Percentiles rank a stretch among this genome's conserved stretches.
Conservation (phyloP, 2,888 invertebrate species). For the Ischnus inquisitorius region DNA sequence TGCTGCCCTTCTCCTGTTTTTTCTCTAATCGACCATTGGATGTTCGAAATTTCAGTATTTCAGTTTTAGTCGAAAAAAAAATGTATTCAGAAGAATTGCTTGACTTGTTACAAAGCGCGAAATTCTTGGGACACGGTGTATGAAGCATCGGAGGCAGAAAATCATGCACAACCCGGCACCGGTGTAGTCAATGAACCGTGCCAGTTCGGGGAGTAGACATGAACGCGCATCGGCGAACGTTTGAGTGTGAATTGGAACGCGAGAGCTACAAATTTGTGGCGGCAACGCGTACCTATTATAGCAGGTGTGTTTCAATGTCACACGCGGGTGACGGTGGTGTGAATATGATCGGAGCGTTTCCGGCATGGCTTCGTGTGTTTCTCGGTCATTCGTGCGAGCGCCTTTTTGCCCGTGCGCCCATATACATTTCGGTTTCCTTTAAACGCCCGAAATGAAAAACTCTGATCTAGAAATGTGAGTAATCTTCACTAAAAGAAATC, state of each 20-base stretch:
- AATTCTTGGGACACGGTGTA: constrained; percentile 10
- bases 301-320: constrained; percentile 34
- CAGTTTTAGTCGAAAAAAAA: background rate
- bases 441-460: background rate
- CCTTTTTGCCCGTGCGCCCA: background rate
- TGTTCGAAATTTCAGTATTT: too few species aligned
- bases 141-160: background rate
- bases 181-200: constrained; percentile 27
- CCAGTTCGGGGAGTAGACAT: background rate
- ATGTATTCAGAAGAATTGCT: background rate
- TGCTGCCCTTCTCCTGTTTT: too few species aligned
- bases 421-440: background rate
- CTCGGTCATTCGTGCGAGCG: background rate
- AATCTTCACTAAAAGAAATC: background rate
- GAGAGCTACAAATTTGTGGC: constrained; percentile 34
- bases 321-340: constrained; percentile 8
- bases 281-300: constrained; percentile 26
- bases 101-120: background rate
- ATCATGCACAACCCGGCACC: background rate
- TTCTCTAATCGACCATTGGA: too few species aligned
- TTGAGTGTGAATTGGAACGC: constrained; percentile 9
- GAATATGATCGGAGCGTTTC: constrained; percentile 2
- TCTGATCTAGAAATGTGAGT: background rate
- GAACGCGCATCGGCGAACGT: constrained; percentile 23
- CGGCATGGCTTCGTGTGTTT: background rate